phyloP scores from a whole-genome alignment of 2,113 vertebrate genomes.

The Corythornis vintsioides region DNA sequence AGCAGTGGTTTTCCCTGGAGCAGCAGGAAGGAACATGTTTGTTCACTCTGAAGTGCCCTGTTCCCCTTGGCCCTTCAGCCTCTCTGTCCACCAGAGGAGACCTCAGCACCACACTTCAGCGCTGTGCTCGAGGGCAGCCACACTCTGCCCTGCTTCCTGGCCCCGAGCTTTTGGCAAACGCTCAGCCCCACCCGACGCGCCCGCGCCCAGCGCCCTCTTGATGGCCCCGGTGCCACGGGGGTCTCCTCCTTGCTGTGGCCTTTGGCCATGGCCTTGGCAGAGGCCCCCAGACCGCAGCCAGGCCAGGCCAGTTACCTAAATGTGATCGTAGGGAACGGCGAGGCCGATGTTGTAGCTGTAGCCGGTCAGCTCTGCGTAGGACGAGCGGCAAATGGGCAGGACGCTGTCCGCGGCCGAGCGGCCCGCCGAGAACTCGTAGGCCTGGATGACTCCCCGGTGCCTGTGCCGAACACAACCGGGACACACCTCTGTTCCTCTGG shows the following conservation, averaged over 20 bases:
- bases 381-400: constrained; percentile 89
- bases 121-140: not conserved
- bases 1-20: not conserved
- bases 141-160: accelerated
- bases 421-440: constrained; percentile 89
- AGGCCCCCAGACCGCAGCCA: not conserved
- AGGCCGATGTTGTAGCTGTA: constrained; percentile 93
- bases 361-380: constrained; percentile 73
- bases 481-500: not conserved
- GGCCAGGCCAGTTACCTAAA: not conserved
- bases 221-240: accelerated
- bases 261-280: not conserved
- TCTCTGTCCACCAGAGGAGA: not conserved
- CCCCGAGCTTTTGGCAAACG: not conserved
- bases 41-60: not conserved
- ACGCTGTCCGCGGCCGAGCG: constrained; percentile 77
- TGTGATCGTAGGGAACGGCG: constrained; percentile 80
- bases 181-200: not conserved
- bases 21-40: not conserved
- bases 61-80: not conserved
- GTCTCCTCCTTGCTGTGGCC: not conserved
- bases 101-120: not conserved
- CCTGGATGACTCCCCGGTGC: constrained; percentile 87
- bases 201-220: not conserved
- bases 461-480: constrained; percentile 61